Evolutionary conservation across 2,797 vertebrate genomes (phyloP), one percentile per base, ranked within the genome.

Genomic region (Astyanax mexicanus): DNA sequence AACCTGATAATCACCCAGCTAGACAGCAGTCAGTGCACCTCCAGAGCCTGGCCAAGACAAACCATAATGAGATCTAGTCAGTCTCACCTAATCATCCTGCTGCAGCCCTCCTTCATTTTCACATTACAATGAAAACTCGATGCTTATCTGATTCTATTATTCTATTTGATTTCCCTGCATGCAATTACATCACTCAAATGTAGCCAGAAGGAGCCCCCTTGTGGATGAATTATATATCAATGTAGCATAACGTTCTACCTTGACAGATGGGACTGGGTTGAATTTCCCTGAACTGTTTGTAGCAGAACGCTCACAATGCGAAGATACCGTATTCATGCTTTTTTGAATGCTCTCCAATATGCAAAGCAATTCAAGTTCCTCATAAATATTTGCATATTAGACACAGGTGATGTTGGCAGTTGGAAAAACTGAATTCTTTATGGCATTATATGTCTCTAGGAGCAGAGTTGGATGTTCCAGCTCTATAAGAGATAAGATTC

Each of bases 151-250:
- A n/a, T 42, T 42, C 2, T 27, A 15, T 42, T 71, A 27, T 17
- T 44, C 3, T 11, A 3, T 9, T 27, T 42, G 29, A 32, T 5
- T 8, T 6, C 40, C 40, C 19, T 21, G 6, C 40, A 45, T 44
- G n/a, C 40, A 65, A 15, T 15, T 17, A 29, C 4, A 40, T 12
- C 21, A 64, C 15, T 6, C 12, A 25, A 44, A 42, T 17, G 38
- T 49, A 66, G 38, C 55, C 17, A 29, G 29, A 72, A 13, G 38
- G 54, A n/a, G 69, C 52, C 69, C 35, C 15, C 54, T 72, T 32
- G 69, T 60, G 69, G 54, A 40, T 12, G 42, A 47, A n/a, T 47
- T 27, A 66, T 15, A 32, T 29, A 27, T 55, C 11, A 27, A 17
- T 19, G 17, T 47, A 47, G n/a, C 1, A 51, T 25, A 13, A 12